Evolutionary conservation across 2,888 invertebrate genomes (phyloP).

Genomic region (Trissolcus brochymenae): DNA sequence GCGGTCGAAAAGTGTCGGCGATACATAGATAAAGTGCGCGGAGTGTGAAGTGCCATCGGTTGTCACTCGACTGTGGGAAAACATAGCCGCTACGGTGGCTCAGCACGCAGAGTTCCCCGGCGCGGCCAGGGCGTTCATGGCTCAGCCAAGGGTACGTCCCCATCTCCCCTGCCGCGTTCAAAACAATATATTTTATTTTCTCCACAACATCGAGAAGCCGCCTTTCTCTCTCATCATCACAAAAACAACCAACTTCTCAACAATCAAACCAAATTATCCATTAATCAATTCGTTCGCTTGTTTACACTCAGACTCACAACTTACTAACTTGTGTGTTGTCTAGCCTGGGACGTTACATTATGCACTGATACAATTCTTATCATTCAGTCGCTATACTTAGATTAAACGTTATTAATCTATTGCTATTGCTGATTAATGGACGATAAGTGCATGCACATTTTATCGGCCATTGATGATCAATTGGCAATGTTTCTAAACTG

Average conservation of each 20-base stretch:
- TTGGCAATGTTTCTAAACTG: slow-evolving; percentile 28
- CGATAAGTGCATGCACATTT: slow-evolving; percentile 25
- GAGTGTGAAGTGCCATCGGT: slow-evolving; percentile 68
- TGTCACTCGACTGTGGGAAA: slow-evolving; percentile 73
- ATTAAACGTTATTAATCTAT: slow-evolving; percentile 18
- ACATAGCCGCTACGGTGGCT: slow-evolving; percentile 78
- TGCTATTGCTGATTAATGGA: slow-evolving; percentile 24
- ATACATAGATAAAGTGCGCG: slow-evolving; percentile 60
- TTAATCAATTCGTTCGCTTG: no score
- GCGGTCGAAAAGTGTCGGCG: slow-evolving; percentile 57
- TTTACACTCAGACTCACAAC: background rate
- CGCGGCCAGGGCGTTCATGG: slow-evolving; percentile 90
- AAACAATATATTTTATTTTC: no score
- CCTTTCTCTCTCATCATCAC: no score
- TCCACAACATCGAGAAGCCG: no score
- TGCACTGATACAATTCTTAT: background rate
- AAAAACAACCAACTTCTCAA: background rate
- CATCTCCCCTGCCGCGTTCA: slow-evolving; percentile 78
- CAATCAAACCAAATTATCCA: background rate
- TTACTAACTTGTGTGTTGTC: background rate
- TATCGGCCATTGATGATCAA: slow-evolving; percentile 18
- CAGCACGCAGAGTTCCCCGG: slow-evolving; percentile 79
- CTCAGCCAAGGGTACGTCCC: slow-evolving; percentile 91
- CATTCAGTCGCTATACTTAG: background rate
- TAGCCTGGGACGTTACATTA: background rate